These are phyloP conservation scores for Sarcophaga carnaria DNA, from an alignment of 2,888 invertebrate genomes.

Conservation along the genomic window DNA sequence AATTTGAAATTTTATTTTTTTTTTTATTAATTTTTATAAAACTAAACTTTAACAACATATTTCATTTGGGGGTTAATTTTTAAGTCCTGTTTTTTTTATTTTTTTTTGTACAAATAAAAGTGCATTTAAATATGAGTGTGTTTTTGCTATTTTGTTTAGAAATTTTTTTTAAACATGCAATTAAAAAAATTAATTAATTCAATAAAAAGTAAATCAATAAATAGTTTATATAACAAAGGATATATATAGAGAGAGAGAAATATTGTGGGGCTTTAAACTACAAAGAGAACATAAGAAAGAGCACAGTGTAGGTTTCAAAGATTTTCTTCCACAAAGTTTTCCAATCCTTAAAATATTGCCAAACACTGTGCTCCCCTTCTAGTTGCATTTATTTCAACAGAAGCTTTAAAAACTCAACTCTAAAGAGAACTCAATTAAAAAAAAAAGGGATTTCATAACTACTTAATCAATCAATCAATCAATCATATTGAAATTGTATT, in stretches of 20 bases:
- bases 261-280: no score
- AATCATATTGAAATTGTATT: no score
- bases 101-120: slow-evolving; percentile 42
- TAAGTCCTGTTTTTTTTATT: neutral
- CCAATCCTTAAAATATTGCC: neutral
- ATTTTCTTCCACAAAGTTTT: no score
- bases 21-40: slow-evolving; percentile 5
- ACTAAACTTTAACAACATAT: neutral
- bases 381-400: no score
- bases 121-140: slow-evolving; percentile 45
- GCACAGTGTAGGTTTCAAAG: slow-evolving; percentile 26
- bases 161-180: slow-evolving; percentile 54
- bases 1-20: slow-evolving; percentile 17
- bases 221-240: neutral
- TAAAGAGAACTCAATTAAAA: no score
- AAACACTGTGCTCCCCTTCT: slow-evolving; percentile 25
- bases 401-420: no score
- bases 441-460: no score
- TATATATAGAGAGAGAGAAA: neutral
- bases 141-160: slow-evolving; percentile 15
- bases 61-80: neutral
- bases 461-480: no score
- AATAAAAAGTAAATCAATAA: neutral
- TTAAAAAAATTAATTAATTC: slow-evolving; percentile 6
- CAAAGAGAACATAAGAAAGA: no score